Evolutionary conservation across 2,888 invertebrate genomes (phyloP).

Genomic region (Acanthosepion esculentum): DNA sequence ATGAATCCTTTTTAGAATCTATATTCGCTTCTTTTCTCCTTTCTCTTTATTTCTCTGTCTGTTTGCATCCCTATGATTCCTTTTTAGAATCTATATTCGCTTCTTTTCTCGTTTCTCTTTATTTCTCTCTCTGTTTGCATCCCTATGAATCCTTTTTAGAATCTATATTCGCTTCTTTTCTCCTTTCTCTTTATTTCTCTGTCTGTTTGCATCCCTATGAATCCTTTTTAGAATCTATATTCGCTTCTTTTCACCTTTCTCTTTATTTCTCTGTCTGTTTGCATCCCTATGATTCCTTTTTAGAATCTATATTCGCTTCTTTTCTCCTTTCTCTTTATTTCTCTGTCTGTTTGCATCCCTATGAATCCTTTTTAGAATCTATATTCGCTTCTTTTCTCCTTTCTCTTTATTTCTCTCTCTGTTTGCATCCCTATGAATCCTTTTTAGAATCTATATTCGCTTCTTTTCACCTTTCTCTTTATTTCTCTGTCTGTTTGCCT

Average conservation of each 20-base stretch:
- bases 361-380: too few relatives aligned
- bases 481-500: too few relatives aligned
- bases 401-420: too few relatives aligned
- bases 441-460: too few relatives aligned
- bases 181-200: not conserved
- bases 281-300: too few relatives aligned
- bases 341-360: not conserved
- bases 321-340: not conserved
- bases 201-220: not conserved
- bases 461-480: too few relatives aligned
- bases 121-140: not conserved
- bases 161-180: not conserved
- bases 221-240: too few relatives aligned
- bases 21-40: not conserved
- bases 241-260: not conserved
- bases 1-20: too few relatives aligned
- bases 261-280: not conserved
- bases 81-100: not conserved
- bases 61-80: too few relatives aligned
- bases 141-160: too few relatives aligned
- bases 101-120: not conserved
- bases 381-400: too few relatives aligned
- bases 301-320: not conserved
- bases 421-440: too few relatives aligned
- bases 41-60: not conserved